Conservation (phyloP, 2,113 vertebrate genomes). For the Pseudorhombus dupliciocellatus region DNA sequence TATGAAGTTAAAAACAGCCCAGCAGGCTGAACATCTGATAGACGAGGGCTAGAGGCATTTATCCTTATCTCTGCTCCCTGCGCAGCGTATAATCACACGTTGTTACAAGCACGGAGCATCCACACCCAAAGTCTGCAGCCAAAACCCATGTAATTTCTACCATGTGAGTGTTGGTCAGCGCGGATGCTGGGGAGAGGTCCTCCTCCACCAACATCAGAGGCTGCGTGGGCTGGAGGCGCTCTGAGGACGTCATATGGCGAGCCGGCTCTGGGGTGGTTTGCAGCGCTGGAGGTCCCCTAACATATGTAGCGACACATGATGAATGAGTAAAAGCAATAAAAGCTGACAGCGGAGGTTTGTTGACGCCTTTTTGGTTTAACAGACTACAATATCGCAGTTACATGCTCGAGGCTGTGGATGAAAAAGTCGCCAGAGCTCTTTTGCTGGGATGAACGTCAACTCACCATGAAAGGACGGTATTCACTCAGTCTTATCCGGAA, state of each 20-base stretch:
- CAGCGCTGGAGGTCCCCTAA: conserved; percentile 66
- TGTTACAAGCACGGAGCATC: conserved; percentile 53
- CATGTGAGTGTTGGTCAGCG: conserved; percentile 68
- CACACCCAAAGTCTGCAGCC: conserved; percentile 68
- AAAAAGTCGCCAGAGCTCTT: background rate
- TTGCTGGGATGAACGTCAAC: background rate
- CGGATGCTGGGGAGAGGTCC: conserved; percentile 23
- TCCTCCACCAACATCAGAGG: conserved; percentile 53
- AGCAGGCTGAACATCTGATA: conserved; percentile 26
- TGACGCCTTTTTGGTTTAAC: conserved; percentile 35
- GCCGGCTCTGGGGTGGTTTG: conserved; percentile 34
- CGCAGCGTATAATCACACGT: conserved; percentile 67
- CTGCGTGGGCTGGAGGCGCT: conserved; percentile 24
- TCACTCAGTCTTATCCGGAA: background rate
- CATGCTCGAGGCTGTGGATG: background rate
- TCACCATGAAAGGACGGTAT: conserved; percentile 6
- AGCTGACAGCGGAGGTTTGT: conserved; percentile 45
- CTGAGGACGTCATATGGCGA: conserved; percentile 42
- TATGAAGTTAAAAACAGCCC: conserved; percentile 19
- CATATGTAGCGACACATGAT: conserved; percentile 60
- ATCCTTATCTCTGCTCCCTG: conserved; percentile 47
- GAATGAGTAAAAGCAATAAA: conserved; percentile 49
- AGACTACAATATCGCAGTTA: conserved; percentile 10
- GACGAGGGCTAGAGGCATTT: conserved; percentile 11
- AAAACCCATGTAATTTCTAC: conserved; percentile 70